Percentiles rank a stretch among this genome's conserved stretches.
These are phyloP conservation scores for Rosalia funebris DNA, from an alignment of 2,888 invertebrate species.

Conservation along the genomic window DNA sequence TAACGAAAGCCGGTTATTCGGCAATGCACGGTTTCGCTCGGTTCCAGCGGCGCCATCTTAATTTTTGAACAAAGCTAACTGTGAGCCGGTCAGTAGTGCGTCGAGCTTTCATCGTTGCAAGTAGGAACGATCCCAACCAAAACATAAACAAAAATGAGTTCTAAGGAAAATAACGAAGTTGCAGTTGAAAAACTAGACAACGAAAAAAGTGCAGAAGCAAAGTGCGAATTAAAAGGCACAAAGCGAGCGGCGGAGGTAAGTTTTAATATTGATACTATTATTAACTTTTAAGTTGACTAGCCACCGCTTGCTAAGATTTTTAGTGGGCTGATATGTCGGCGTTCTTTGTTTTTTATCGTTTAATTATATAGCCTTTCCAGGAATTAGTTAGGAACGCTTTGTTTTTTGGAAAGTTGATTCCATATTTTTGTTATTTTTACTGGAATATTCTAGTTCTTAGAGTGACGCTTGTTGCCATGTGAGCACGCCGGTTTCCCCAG, in stretches of 20 bases:
- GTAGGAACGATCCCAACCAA: slow-evolving; percentile 43
- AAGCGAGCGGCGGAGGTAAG: slow-evolving; percentile 90
- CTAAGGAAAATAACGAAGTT: slow-evolving; percentile 88
- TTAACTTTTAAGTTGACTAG: slow-evolving; percentile 16
- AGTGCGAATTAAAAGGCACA: slow-evolving; percentile 86
- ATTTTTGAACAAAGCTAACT: slow-evolving; percentile 81
- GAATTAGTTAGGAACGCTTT: background rate
- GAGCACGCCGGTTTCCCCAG: slow-evolving; percentile 41
- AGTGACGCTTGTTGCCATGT: slow-evolving; percentile 57
- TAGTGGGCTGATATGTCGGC: background rate
- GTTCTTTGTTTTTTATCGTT: background rate
- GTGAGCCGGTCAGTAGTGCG: slow-evolving; percentile 77
- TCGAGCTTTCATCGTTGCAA: slow-evolving; percentile 68
- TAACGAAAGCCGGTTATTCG: slow-evolving; percentile 58
- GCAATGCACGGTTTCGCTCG: slow-evolving; percentile 64
- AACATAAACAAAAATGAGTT: slow-evolving; percentile 75
- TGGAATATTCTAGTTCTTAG: slow-evolving; percentile 36
- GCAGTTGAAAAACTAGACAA: slow-evolving; percentile 84
- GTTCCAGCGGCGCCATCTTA: slow-evolving; percentile 82
- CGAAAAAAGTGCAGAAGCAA: slow-evolving; percentile 80
- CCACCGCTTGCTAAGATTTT: background rate
- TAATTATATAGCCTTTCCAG: background rate
- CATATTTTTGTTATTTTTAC: slow-evolving; percentile 32
- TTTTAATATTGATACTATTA: no score
- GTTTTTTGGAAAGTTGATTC: no score